These are phyloP conservation scores for Lithobates sylvaticus DNA, from an alignment of 2,797 vertebrate species.

Conservation along the genomic window DNA sequence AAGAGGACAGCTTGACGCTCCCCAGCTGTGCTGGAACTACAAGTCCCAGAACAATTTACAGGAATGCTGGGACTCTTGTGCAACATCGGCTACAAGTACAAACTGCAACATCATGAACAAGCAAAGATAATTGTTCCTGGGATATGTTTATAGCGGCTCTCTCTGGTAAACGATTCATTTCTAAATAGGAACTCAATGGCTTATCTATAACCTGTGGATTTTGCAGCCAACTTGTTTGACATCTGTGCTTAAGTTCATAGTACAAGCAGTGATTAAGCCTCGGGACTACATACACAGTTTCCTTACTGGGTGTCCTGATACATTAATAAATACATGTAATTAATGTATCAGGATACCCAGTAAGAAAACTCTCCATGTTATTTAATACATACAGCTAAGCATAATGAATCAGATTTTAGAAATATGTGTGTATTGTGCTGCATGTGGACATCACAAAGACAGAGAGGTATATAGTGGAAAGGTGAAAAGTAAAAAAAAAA, in stretches of 20 bases:
- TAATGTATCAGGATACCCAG: too few species aligned
- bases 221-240: background rate
- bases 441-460: slow-evolving; percentile 1
- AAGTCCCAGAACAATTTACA: background rate
- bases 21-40: background rate
- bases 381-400: too few species aligned
- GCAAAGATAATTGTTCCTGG: background rate
- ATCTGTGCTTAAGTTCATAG: background rate
- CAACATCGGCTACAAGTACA: background rate
- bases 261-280: background rate
- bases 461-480: slow-evolving; percentile 11
- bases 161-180: background rate
- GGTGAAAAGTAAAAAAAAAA: slow-evolving; percentile 28
- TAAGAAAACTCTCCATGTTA: too few species aligned
- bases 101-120: background rate
- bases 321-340: too few species aligned
- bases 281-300: background rate
- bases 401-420: too few species aligned
- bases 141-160: background rate
- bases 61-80: background rate
- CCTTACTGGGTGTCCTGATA: too few species aligned
- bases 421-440: background rate
- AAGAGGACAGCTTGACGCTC: background rate
- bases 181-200: background rate
- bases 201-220: slow-evolving; percentile 36